phyloP scores from a whole-genome alignment of 1,140 invertebrate species.

The Drosophila lacteicornis region DNA sequence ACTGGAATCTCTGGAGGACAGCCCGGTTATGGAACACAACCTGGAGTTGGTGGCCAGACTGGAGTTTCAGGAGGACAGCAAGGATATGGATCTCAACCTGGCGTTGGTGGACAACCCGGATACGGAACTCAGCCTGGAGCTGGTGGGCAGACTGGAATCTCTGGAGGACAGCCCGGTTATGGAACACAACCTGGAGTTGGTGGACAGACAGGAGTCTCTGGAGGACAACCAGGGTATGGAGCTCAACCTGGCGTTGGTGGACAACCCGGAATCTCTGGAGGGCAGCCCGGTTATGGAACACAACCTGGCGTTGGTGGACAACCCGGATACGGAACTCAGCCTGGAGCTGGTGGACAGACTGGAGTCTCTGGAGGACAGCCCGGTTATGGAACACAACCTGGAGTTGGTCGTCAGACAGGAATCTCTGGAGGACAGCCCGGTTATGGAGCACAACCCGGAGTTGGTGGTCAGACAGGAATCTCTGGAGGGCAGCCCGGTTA shows the following conservation, averaged over 20 bases:
- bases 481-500: not conserved
- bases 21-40: no score
- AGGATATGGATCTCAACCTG: slow-evolving; percentile 5
- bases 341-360: slow-evolving; percentile 5
- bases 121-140: not conserved
- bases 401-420: slow-evolving; percentile 23
- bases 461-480: not conserved
- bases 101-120: slow-evolving; percentile 3
- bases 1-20: no score
- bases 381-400: slow-evolving; percentile 11
- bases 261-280: no score
- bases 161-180: no score
- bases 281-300: no score
- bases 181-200: no score
- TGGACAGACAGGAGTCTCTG: no score
- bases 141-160: not conserved
- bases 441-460: slow-evolving; percentile 12
- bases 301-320: not conserved
- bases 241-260: no score
- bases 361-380: not conserved
- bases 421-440: slow-evolving; percentile 17
- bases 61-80: not conserved
- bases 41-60: no score
- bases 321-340: slow-evolving; percentile 9
- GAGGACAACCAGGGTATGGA: no score